Evolutionary conservation across 2,888 invertebrate genomes (phyloP).

Genomic region (Clepsis dumicolana): DNA sequence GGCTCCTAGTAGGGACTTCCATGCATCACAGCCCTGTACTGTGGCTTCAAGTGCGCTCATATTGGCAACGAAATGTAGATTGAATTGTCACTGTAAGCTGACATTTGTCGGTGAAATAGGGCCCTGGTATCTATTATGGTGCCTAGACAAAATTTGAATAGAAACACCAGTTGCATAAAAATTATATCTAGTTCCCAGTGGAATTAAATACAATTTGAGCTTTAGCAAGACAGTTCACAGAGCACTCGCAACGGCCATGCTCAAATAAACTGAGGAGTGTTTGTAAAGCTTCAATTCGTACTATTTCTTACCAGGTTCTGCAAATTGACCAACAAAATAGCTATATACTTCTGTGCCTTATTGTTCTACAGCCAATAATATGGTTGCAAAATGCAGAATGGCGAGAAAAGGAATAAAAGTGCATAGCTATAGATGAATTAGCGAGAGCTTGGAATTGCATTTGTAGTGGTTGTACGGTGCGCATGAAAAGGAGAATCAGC

Average conservation of each 20-base stretch:
- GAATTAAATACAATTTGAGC: neutral
- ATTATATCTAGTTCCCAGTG: neutral
- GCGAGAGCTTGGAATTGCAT: no score
- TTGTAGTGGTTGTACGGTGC: no score
- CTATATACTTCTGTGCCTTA: neutral
- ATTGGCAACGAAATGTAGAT: no score
- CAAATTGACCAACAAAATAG: neutral
- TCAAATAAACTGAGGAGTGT: neutral
- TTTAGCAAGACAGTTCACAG: slow-evolving; percentile 1
- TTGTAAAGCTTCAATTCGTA: neutral
- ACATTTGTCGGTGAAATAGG: no score
- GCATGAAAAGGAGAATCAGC: no score
- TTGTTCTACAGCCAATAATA: neutral
- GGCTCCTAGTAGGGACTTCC: no score
- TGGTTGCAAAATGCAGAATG: neutral
- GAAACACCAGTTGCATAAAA: neutral
- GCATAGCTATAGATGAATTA: neutral
- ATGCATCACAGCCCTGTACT: no score
- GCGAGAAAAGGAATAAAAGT: neutral
- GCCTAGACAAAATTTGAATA: neutral
- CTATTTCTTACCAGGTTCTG: neutral
- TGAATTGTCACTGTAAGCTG: no score
- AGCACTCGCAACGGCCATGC: neutral
- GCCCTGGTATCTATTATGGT: no score
- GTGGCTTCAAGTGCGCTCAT: no score